Percentiles rank a stretch among this genome's conserved stretches.
Evolutionary conservation across 2,888 invertebrate genomes (phyloP).

Genomic region (Drosophila ustulata): DNA sequence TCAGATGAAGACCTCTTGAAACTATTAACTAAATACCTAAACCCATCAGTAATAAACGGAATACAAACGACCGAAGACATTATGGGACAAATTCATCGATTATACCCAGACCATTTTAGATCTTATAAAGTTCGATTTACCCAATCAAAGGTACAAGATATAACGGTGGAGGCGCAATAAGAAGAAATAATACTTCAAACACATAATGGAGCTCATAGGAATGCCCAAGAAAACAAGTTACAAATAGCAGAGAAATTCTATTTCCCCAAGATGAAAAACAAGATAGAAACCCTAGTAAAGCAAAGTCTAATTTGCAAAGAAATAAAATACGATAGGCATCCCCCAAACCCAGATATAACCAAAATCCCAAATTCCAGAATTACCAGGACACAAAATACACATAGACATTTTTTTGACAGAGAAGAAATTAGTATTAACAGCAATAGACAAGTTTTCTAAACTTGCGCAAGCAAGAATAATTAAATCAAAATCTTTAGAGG

Average conservation of each 20-base stretch:
- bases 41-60: slow-evolving; percentile 30
- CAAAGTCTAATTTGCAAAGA: slow-evolving; percentile 41
- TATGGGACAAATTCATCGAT: slow-evolving; percentile 34
- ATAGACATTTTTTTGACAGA: slow-evolving; percentile 36
- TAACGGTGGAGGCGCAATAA: slow-evolving; percentile 15
- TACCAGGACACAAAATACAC: slow-evolving; percentile 40
- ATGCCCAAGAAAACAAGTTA: slow-evolving; percentile 40
- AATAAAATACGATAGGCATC: slow-evolving; percentile 45
- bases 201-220: slow-evolving; percentile 41
- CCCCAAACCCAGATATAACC: slow-evolving; percentile 30
- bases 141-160: slow-evolving; percentile 14
- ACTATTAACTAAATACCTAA: slow-evolving; percentile 26
- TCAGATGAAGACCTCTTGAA: slow-evolving; percentile 17
- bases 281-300: slow-evolving; percentile 30
- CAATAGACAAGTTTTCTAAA: slow-evolving; percentile 27
- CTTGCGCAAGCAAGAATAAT: slow-evolving; percentile 18
- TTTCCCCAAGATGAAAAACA: slow-evolving; percentile 33
- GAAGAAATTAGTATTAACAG: slow-evolving; percentile 26
- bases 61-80: slow-evolving; percentile 23
- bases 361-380: slow-evolving; percentile 41
- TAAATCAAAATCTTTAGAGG: slow-evolving; percentile 19
- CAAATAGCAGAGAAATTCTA: slow-evolving; percentile 38
- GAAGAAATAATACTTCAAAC: slow-evolving; percentile 12
- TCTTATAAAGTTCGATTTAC: slow-evolving; percentile 7
- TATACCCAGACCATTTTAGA: slow-evolving; percentile 28